Percentiles rank a stretch among this genome's conserved stretches.
Conservation (phyloP, 2,888 invertebrate species). For the Sphaeridia pumilis region DNA sequence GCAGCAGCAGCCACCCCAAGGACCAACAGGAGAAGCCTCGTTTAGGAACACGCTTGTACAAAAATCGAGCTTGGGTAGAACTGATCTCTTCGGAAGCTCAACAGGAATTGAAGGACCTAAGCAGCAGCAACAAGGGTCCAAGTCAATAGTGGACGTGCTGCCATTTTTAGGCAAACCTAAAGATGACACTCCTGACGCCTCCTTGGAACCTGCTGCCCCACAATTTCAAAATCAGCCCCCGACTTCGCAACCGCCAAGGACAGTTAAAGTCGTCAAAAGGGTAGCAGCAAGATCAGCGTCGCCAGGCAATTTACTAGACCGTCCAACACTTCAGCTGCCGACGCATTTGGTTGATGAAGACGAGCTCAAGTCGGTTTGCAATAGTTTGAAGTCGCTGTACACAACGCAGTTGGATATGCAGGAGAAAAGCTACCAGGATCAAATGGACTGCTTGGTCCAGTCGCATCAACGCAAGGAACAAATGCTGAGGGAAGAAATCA, state of each 20-base stretch:
- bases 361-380: slow-evolving; percentile 31
- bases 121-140: neutral
- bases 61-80: no score
- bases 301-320: neutral
- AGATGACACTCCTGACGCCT: neutral
- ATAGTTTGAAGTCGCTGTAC: slow-evolving; percentile 29
- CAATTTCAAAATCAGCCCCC: no score
- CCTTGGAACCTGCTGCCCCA: neutral
- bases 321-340: slow-evolving; percentile 24
- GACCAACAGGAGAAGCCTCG: slow-evolving; percentile 2
- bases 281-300: neutral
- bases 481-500: slow-evolving; percentile 50
- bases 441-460: slow-evolving; percentile 24
- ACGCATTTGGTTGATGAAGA: slow-evolving; percentile 33
- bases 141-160: slow-evolving; percentile 14
- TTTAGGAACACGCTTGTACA: slow-evolving; percentile 4
- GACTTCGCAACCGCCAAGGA: no score
- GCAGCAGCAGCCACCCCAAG: no score
- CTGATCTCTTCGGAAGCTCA: no score
- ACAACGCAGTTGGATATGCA: slow-evolving; percentile 28
- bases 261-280: slow-evolving; percentile 11
- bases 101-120: neutral
- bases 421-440: slow-evolving; percentile 30
- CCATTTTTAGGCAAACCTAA: slow-evolving; percentile 8
- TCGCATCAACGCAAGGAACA: slow-evolving; percentile 45